Evolutionary conservation across 2,113 vertebrate genomes (phyloP).

Genomic region (Corapipo altera): DNA sequence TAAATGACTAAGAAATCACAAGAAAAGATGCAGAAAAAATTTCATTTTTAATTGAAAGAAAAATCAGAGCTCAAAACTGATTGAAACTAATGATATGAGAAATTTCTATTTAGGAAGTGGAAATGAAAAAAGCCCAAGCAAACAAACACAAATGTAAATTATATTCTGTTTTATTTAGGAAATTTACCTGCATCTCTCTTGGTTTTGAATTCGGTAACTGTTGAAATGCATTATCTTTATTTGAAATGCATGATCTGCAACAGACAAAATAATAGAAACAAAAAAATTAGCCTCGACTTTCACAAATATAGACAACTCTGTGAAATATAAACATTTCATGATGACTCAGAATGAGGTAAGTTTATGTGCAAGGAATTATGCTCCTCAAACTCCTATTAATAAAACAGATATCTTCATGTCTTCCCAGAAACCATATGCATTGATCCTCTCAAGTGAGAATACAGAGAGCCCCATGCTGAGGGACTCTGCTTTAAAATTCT

Average conservation of each 20-base stretch:
- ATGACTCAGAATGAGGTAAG: background rate
- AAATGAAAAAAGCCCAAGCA: background rate
- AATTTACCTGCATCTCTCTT: background rate
- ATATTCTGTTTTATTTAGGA: background rate
- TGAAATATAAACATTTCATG: background rate
- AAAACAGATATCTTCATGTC: background rate
- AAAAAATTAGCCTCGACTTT: background rate
- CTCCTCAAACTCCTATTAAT: background rate
- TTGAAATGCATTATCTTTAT: background rate
- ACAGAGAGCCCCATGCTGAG: background rate
- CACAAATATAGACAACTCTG: background rate
- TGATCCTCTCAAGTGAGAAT: background rate
- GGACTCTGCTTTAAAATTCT: background rate
- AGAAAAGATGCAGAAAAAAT: constrained; percentile 29
- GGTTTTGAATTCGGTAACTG: background rate
- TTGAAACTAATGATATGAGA: constrained; percentile 2
- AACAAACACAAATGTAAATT: background rate
- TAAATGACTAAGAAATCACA: constrained; percentile 4
- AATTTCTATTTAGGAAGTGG: constrained; percentile 19
- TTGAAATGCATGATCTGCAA: background rate
- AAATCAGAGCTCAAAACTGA: constrained; percentile 19
- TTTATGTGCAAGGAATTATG: background rate
- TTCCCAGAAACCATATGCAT: background rate
- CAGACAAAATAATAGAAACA: background rate
- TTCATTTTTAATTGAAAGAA: constrained; percentile 37